Evolutionary conservation across 2,888 invertebrate species (phyloP), one percentile per base, ranked within the genome.

Genomic region (Apeira syringaria): DNA sequence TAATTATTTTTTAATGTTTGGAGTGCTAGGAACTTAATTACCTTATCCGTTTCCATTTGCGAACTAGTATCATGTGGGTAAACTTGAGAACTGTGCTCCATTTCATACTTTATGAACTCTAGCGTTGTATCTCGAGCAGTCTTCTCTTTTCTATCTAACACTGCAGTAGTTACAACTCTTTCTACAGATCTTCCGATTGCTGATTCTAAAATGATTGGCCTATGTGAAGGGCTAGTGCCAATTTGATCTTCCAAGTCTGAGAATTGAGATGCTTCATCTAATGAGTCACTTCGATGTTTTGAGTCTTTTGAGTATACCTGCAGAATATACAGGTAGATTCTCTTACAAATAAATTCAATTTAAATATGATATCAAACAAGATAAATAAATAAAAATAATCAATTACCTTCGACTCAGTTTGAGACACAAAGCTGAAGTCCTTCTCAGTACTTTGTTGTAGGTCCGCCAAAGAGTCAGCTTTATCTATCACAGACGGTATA

Each of bases 331-430:
- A 15, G 15, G 2, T 3, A 15, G 15, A 15, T 15, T 15, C 4
- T 2, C 4, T 15, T 15, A 15, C 15, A 15, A n/a, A n/a, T 15
- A 4, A 15, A 15, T 4, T 15, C 15, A 15, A 3, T 3, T 15
- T 4, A 15, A n/a, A 15, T 4, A 15, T 3, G 15, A 15, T 15
- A 15, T 15, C 15, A 15, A n/a, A 15, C 15, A 15, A 15, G 15
- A 15, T 15, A n/a, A n/a, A n/a, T n/a, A n/a, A n/a, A n/a, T n/a
- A n/a, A n/a, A n/a, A n/a, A n/a, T n/a, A n/a, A n/a, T n/a, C n/a
- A n/a, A n/a, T 7, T 68, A 88, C 90, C 79, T 88, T 90, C 8
- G 90, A 90, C 63, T 90, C 90, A 36, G 90, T 88, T 64, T 90
- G 89, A 2, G 90, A 90, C 20, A 89, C 64, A 59, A 84, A 88